Evolutionary conservation across 1,140 invertebrate species (phyloP), one percentile per base, ranked within the genome.

Genomic region (Aporrectodea caliginosa): DNA sequence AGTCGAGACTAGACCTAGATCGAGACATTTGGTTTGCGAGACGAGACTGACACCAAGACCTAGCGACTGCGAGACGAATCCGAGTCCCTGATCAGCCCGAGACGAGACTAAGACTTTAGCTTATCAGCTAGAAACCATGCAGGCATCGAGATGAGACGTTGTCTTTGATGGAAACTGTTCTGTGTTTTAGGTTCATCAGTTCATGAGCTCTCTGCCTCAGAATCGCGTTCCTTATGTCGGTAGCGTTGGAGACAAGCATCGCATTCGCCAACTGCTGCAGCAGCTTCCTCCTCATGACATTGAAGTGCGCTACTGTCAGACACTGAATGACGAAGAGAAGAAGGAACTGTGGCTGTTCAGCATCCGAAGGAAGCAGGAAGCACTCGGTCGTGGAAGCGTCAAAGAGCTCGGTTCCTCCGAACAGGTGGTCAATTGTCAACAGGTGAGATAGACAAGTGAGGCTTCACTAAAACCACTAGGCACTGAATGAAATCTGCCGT

Each of bases 181-280:
- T n/a, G n/a, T n/a, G n/a, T n/a, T n/a, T n/a, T n/a, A 98, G 96
- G 96, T 98, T 79, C 96, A 98, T 87, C 91, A 96, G 83, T 99
- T 98, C 90, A 98, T 99, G 89, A 95, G 94, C 80, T 92, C 92
- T 72, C 90, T 98, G 77, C 94, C 96, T 0, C 96, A 98, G 89
- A 95, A 98, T 87, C 97, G 97, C 89, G 94, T 99, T 78, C 97
- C 97, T 72, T 98, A 97, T 87, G 93, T 98, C 82, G 97, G 97
- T 90, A 96, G 94, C 84, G 92, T 93, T 1, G 97, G 97, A 1
- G 97, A 98, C 89, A 92, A 96, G 84, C 96, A 97, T 88, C 91
- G 97, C 75, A 94, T 97, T 43, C 92, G 94, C 84, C 96, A 98
- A 89, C 91, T 98, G 79, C 90, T 98, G 77, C 94, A 97, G 85